Evolutionary conservation across 23 tunicate species (phyloP), one percentile per base, ranked within the genome.

Genomic region (Ascidia mentula): DNA sequence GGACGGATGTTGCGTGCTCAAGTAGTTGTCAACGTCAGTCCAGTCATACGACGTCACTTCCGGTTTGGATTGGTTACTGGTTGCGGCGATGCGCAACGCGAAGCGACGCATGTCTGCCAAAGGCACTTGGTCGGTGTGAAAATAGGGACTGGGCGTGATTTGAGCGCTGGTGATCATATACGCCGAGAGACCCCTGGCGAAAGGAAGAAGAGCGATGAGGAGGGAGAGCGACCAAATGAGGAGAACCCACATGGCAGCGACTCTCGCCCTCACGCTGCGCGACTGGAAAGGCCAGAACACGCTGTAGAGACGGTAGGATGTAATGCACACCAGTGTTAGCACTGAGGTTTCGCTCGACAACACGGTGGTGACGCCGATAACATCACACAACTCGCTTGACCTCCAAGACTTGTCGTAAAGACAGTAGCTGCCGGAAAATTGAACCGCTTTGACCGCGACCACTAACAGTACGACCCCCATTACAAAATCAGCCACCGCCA

Each of bases 401-500:
- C 91, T 87, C 91, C 91, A 87, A 1, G 4, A 13, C 74, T 40
- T 75, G 33, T 87, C 91, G 12, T 17, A 12, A 20, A 38, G 31
- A 40, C 86, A 81, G 40, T 87, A 87, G 12, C 32, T 37, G 30
- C 91, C 91, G 13, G 91, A 87, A 32, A 76, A 61, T 33, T 40
- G 37, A 0, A 36, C 74, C 26, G 91, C 74, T 39, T 81, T 81
- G 30, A 45, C 34, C 31, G 46, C 86, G 32, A 87, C 40, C 8
- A 87, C 32, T 32, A 87, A 13, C 65, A 87, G 33, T 6, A 76
- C 71, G 28, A 87, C 61, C 18, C 91, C 91, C 91, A 87, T 87
- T 1, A 87, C 37, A 31, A 81, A 81, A 87, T 87, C 91, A 12
- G 91, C 45, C 28, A 76, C 39, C 0, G 86, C 86, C 20, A 87